These are phyloP conservation scores for Sander vitreus DNA, from an alignment of 2,113 vertebrate species.

Conservation along the genomic window DNA sequence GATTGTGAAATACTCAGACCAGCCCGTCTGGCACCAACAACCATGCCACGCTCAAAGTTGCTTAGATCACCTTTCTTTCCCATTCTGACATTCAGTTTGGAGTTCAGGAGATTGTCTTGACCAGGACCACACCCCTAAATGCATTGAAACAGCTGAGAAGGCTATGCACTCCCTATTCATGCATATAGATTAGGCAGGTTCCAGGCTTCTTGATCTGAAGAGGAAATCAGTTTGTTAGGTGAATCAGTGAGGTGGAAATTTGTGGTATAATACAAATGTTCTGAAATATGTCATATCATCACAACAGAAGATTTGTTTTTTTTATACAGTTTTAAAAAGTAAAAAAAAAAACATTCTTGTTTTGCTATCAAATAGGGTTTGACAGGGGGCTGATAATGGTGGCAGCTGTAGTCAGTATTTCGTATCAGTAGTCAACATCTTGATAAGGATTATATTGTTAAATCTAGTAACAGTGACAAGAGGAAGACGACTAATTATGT, in stretches of 20 bases:
- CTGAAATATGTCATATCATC: not conserved
- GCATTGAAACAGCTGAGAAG: conserved; percentile 9
- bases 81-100: too few species aligned
- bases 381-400: conserved; percentile 18
- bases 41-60: too few species aligned
- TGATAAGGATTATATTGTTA: conserved; percentile 17
- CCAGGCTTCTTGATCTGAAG: conserved; percentile 13
- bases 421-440: conserved; percentile 15
- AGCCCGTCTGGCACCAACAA: too few species aligned
- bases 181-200: conserved; percentile 51
- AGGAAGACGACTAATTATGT: not conserved
- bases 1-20: too few species aligned
- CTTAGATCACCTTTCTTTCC: too few species aligned
- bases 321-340: not conserved
- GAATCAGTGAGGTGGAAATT: conserved; percentile 23
- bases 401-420: not conserved
- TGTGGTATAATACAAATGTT: conserved; percentile 8
- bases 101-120: too few species aligned
- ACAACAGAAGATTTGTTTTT: not conserved
- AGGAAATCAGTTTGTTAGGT: conserved; percentile 43
- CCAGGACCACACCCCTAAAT: too few species aligned
- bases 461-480: conserved; percentile 8
- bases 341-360: not conserved
- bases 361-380: too few species aligned
- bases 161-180: conserved; percentile 32